A percentile compares a stretch with the other conserved stretches of the same genome.
Evolutionary conservation across 92 coral and sea anemone genomes (phyloP).

Genomic region (Palythoa caribaeorum): DNA sequence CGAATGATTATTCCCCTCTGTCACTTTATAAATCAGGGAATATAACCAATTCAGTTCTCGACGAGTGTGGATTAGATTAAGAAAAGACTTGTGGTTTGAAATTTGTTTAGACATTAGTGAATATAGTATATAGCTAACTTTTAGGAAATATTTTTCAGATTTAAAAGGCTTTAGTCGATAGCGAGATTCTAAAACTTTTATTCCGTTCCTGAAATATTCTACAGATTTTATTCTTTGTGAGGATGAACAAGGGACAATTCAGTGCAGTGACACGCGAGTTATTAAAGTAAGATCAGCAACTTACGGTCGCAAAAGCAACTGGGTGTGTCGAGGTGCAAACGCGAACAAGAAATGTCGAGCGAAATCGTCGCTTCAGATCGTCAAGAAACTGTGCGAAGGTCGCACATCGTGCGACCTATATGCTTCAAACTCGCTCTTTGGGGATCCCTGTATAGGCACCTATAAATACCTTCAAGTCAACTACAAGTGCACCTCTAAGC

Average conservation of each 20-base stretch:
- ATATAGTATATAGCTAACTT: too few relatives aligned
- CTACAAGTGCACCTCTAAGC: not conserved
- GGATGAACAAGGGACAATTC: constrained; percentile 28
- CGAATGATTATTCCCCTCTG: too few relatives aligned
- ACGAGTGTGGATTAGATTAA: too few relatives aligned
- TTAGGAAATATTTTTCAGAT: too few relatives aligned
- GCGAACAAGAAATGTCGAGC: constrained; percentile 22
- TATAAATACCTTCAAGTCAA: constrained; percentile 23
- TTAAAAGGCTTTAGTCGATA: too few relatives aligned
- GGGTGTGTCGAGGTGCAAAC: constrained; percentile 5
- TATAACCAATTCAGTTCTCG: too few relatives aligned
- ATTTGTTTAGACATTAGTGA: too few relatives aligned
- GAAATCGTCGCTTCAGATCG: constrained; percentile 16
- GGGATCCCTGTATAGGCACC: constrained; percentile 36
- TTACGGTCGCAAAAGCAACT: constrained; percentile 2
- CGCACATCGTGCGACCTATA: constrained; percentile 18
- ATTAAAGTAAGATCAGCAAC: constrained; percentile 11
- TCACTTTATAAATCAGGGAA: too few relatives aligned
- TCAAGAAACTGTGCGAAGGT: constrained; percentile 29
- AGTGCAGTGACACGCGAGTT: not conserved
- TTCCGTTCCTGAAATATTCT: not conserved
- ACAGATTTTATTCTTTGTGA: constrained; percentile 14
- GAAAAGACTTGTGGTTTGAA: too few relatives aligned
- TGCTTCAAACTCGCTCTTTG: constrained; percentile 31
- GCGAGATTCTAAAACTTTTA: not conserved